These are phyloP conservation scores for Scaptomyza flava DNA, from an alignment of 2,888 invertebrate genomes.

Conservation along the genomic window DNA sequence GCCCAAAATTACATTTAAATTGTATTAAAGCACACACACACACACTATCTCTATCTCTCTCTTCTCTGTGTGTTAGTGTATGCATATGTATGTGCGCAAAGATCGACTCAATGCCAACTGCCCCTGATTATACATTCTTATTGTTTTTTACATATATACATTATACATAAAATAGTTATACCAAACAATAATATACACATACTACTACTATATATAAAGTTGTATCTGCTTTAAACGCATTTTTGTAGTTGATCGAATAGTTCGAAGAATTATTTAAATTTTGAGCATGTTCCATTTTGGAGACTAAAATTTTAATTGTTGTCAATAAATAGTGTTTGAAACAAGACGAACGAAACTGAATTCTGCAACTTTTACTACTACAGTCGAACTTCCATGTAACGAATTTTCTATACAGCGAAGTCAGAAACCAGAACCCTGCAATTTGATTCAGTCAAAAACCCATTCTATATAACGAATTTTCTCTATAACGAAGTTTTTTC, in stretches of 20 bases:
- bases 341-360: background rate
- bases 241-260: background rate
- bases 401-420: no score
- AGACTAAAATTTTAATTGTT: background rate
- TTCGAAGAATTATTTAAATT: background rate
- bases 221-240: slow-evolving; percentile 14
- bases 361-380: background rate
- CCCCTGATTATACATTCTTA: slow-evolving; percentile 54
- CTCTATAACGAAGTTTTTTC: no score
- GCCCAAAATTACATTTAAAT: background rate
- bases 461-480: no score
- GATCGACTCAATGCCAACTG: slow-evolving; percentile 44
- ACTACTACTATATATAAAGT: slow-evolving; percentile 15
- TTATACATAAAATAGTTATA: slow-evolving; percentile 19
- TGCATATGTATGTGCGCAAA: slow-evolving; percentile 2
- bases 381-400: no score
- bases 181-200: slow-evolving; percentile 16
- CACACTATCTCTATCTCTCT: background rate
- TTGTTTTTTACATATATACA: slow-evolving; percentile 57
- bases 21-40: slow-evolving; percentile 21
- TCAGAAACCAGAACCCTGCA: no score
- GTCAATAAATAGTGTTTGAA: background rate
- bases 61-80: background rate
- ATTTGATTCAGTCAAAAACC: no score
- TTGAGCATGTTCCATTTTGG: background rate